Base-by-base conservation (phyloP, 2,113 vertebrate species). In the Acrocephalus arundinaceus region DNA sequence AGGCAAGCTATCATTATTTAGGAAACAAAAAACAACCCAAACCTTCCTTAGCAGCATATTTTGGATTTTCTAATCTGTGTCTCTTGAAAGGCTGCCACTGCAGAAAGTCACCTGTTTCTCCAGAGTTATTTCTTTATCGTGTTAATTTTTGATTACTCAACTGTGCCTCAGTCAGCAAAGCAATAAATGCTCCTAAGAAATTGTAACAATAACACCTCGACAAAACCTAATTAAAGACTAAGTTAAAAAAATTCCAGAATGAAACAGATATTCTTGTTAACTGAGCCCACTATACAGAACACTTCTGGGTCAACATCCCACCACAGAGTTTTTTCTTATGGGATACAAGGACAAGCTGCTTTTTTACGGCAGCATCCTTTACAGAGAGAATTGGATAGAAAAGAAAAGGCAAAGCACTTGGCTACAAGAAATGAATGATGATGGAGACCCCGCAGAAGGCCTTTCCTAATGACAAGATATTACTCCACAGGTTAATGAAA, bases 401-500 rank as follows among this genome's bases (percentile, higher is more conserved):
- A 79, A 62, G 71, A 65, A 94, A 79, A 82, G 74, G 58, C 35
- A 85, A 76, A 87, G 81, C 77, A 83, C 75, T 95, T 66, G 73
- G 48, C 80, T 91, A 59, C 89, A 74, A 97, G 87, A 94, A 97
- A 97, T 97, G 92, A 97, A 95, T 94, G 90, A 94, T 96, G 92
- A 90, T 48, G 61, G 86, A 95, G 72, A 93, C 83, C 85, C 91
- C n/a, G 72, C 59, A 94, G 67, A 94, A 94, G 86, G 87, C 87
- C 89, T 90, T 93, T 90, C 85, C 93, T 97, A 97, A 97, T 93
- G 95, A 96, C 94, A 96, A 94, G 93, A 87, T 96, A 97, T 96
- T 96, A 95, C 90, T 84, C 80, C 89, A 90, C 96, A 97, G 97
- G 96, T 97, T 97, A 97, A 97, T 96, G 96, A 97, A 97, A 97